Conservation (phyloP, 1,140 invertebrate genomes). For the Condylostylus longicornis region DNA sequence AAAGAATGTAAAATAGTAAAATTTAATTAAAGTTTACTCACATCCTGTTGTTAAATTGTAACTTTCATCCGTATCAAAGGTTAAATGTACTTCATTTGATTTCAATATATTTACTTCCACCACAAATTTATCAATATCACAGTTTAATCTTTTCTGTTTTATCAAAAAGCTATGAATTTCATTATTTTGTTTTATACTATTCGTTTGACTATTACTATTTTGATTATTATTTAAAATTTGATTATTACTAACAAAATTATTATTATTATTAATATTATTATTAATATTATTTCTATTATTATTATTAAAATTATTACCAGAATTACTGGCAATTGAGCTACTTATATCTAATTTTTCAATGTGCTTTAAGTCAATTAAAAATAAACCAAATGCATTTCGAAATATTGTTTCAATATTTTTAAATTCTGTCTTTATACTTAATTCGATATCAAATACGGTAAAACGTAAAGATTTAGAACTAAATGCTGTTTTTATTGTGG, state of each 20-base stretch:
- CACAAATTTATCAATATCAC: conserved; percentile 33
- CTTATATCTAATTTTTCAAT: conserved; percentile 21
- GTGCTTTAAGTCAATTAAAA: conserved; percentile 21
- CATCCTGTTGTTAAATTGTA: conserved; percentile 47
- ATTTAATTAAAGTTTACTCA: conserved; percentile 14
- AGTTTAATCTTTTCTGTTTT: conserved; percentile 12
- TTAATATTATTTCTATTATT: no score
- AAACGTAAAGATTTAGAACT: conserved; percentile 25
- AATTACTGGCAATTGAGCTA: neutral
- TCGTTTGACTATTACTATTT: conserved; percentile 1
- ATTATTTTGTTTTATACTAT: no score
- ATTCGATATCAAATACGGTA: conserved; percentile 19
- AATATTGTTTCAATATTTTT: conserved; percentile 19
- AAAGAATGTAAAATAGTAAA: neutral
- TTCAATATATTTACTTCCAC: conserved; percentile 39
- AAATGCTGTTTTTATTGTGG: conserved; percentile 22
- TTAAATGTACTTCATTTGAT: conserved; percentile 37
- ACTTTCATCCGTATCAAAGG: conserved; percentile 54
- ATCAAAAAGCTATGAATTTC: conserved; percentile 12
- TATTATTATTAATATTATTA: no score
- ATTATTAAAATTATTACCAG: neutral
- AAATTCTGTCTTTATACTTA: conserved; percentile 21
- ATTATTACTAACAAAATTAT: no score
- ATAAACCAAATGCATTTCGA: conserved; percentile 21
- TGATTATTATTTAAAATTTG: conserved; percentile 1